Percentiles rank a stretch among this genome's conserved stretches.
Conservation (phyloP, 2,888 invertebrate genomes). For the Mycalesis mineus region DNA sequence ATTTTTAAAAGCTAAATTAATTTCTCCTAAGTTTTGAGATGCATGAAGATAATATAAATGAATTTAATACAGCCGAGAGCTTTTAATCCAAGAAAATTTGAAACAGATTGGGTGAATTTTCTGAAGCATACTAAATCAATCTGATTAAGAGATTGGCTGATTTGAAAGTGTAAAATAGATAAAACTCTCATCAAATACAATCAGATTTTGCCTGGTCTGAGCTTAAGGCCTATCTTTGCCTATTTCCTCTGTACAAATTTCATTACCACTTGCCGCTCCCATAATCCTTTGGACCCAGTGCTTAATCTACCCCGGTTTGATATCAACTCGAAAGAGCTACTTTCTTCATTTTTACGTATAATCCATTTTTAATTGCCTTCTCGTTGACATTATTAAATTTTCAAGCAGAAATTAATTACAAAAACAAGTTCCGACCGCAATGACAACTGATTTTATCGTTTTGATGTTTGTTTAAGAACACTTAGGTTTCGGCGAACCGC, state of each 20-base stretch:
- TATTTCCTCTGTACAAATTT: slow-evolving; percentile 72
- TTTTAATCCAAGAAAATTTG: slow-evolving; percentile 35
- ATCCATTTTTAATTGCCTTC: slow-evolving; percentile 74
- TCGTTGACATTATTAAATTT: slow-evolving; percentile 62
- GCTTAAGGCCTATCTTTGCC: slow-evolving; percentile 69
- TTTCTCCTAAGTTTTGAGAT: too few relatives aligned
- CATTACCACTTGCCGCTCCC: slow-evolving; percentile 72
- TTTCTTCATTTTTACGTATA: slow-evolving; percentile 72
- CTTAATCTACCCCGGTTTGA: slow-evolving; percentile 71
- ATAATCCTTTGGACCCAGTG: slow-evolving; percentile 70
- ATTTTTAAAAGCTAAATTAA: too few relatives aligned
- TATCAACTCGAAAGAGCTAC: slow-evolving; percentile 66
- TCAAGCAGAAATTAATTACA: slow-evolving; percentile 67
- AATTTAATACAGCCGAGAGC: background rate
- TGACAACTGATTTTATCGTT: slow-evolving; percentile 66
- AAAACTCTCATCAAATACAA: slow-evolving; percentile 76
- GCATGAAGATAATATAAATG: background rate
- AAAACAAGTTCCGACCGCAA: slow-evolving; percentile 62
- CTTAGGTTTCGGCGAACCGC: slow-evolving; percentile 31
- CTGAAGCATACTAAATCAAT: slow-evolving; percentile 53
- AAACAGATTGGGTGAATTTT: slow-evolving; percentile 51
- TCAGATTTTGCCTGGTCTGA: slow-evolving; percentile 67
- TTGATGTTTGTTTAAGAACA: slow-evolving; percentile 45
- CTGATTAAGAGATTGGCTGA: slow-evolving; percentile 52
- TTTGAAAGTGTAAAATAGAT: slow-evolving; percentile 64